phyloP scores from a whole-genome alignment of 2,888 invertebrate species.

The Pinctada fucata region DNA sequence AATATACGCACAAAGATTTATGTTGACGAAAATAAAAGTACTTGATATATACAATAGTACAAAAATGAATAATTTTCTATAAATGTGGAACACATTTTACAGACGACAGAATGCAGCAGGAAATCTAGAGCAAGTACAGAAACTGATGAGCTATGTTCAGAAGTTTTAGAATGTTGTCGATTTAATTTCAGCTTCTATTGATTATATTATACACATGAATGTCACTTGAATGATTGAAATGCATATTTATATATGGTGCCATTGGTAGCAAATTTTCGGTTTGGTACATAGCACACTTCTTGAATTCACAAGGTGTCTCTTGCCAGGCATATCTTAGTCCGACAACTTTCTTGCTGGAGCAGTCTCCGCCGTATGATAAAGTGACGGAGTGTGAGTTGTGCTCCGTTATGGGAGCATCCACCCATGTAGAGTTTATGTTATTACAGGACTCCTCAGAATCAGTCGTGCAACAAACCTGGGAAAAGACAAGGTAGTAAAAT shows the following conservation, averaged over 20 bases:
- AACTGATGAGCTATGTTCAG: too few species aligned
- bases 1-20: too few species aligned
- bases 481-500: not conserved
- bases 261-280: conserved; percentile 6
- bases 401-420: conserved; percentile 1
- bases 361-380: conserved; percentile 5
- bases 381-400: conserved; percentile 19
- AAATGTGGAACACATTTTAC: too few species aligned
- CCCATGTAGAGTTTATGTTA: conserved; percentile 8
- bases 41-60: too few species aligned
- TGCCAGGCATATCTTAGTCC: conserved; percentile 18
- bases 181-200: too few species aligned
- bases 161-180: too few species aligned
- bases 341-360: conserved; percentile 11
- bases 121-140: too few species aligned
- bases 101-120: too few species aligned
- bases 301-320: conserved; percentile 16
- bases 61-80: too few species aligned
- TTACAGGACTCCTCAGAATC: not conserved
- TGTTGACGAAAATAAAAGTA: too few species aligned
- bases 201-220: too few species aligned
- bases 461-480: conserved; percentile 1
- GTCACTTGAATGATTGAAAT: too few species aligned
- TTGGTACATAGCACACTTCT: conserved; percentile 22
- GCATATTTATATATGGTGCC: not conserved